A percentile compares a stretch with the other conserved stretches of the same genome.
phyloP scores from a whole-genome alignment of 1,140 invertebrate genomes.

The Calosoma granatense region DNA sequence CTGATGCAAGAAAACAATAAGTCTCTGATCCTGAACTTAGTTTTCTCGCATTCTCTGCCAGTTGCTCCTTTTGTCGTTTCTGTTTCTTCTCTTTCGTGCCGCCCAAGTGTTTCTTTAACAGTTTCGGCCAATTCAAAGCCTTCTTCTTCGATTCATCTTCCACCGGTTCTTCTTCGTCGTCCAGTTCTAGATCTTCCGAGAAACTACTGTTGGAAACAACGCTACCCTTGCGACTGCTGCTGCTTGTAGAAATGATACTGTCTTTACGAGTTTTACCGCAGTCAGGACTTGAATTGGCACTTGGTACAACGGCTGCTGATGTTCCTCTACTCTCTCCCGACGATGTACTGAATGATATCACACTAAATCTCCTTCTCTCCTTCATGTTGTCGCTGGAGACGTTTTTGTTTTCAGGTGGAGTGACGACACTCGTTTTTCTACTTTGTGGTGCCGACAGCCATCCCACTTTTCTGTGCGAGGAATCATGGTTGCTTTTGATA shows the following conservation, averaged over 20 bases:
- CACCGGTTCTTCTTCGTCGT: constrained; percentile 37
- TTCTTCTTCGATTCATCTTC: constrained; percentile 35
- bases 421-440: constrained; percentile 15
- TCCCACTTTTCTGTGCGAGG: neutral
- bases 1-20: constrained; percentile 6
- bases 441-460: constrained; percentile 17
- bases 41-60: constrained; percentile 42
- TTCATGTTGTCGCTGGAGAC: neutral
- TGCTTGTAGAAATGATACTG: constrained; percentile 43
- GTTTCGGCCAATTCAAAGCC: constrained; percentile 43
- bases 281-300: constrained; percentile 17
- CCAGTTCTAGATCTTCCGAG: constrained; percentile 35
- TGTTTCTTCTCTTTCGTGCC: constrained; percentile 42
- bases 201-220: constrained; percentile 42
- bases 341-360: neutral
- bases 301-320: constrained; percentile 21
- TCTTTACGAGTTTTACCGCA: constrained; percentile 34
- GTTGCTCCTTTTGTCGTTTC: constrained; percentile 45
- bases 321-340: constrained; percentile 9
- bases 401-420: neutral
- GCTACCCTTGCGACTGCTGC: constrained; percentile 39
- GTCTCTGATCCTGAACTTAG: constrained; percentile 22
- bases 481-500: neutral
- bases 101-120: constrained; percentile 44
- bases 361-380: neutral